Base-by-base conservation (phyloP, 2,113 vertebrate genomes). In the Neolamprologus longior region DNA sequence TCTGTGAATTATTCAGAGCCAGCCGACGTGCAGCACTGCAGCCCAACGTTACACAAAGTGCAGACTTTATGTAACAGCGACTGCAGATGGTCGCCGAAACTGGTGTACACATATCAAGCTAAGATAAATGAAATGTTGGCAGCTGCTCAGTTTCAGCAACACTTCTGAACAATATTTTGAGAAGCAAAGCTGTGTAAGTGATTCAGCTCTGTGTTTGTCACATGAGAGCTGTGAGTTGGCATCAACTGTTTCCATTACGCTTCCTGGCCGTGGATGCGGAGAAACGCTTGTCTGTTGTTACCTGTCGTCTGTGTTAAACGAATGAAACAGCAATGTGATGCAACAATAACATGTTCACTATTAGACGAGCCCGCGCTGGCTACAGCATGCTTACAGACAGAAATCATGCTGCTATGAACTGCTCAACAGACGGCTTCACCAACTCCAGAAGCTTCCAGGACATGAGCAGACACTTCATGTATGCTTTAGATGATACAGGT, bases 1-100 rank as follows among this genome's bases (percentile, higher is more conserved):
- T 88, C 88, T 91, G 73, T 95, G 80, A 94, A 95, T 94, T 91
- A 95, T 94, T 95, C 86, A 94, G 81, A 94, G 79, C n/a, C 54
- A n/a, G 82, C 82, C 88, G 57, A 90, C 89, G 86, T 87, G 90
- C 91, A 42, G 87, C 4, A 24, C 89, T 86, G 84, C 87, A 33
- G 58, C 78, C 61, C 85, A 37, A 90, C 35, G 66, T 61, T 85
- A 61, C 71, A 86, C 80, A 81, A 84, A 91, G 88, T 52, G 86
- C 79, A 90, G 87, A 89, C 80, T 93, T 93, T 89, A 93, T 58
- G 86, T 86, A 94, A 92, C 80, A 76, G 85, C 82, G 31, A 53
- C 37, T 81, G 78, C 89, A 89, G 61, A 89, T 83, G 66, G 85
- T 33, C 33, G 85, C 79, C 50, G 68, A 84, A 55, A 15, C 68